Percentiles rank a stretch among this genome's conserved stretches.
phyloP scores from a whole-genome alignment of 2,888 invertebrate genomes.

The Mechanitis mazaeus region DNA sequence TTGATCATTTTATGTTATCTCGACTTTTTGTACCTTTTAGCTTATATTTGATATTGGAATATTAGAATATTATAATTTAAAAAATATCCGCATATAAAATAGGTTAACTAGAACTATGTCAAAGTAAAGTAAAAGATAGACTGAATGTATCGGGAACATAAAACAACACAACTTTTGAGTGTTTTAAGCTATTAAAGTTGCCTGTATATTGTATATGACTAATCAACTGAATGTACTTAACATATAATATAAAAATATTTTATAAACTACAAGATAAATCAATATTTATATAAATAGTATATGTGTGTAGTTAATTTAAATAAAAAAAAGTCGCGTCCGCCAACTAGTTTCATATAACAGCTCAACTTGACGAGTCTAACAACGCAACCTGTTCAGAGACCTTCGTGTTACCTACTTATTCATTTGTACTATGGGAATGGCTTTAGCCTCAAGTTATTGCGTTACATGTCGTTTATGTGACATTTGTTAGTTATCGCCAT shows the following conservation, averaged over 20 bases:
- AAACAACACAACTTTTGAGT: no score
- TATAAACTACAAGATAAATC: neutral
- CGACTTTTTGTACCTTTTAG: neutral
- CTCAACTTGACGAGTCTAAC: conserved; percentile 39
- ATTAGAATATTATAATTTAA: neutral
- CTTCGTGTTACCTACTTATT: conserved; percentile 35
- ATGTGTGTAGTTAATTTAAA: no score
- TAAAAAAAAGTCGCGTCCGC: conserved; percentile 19
- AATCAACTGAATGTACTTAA: no score
- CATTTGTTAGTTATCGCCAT: conserved; percentile 22
- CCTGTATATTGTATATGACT: no score
- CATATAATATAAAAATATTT: no score
- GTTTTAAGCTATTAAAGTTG: no score
- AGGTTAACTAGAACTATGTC: neutral
- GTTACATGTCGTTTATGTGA: conserved; percentile 19
- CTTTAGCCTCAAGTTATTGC: conserved; percentile 30
- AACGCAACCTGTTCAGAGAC: conserved; percentile 52
- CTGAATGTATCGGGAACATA: no score
- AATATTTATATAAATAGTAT: conserved; percentile 3
- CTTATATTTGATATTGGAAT: neutral
- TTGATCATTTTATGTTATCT: neutral
- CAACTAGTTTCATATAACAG: conserved; percentile 32
- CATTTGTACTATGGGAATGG: conserved; percentile 39
- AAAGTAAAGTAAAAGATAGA: no score
- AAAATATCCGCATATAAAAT: neutral